Evolutionary conservation across 1,140 invertebrate species (phyloP).

Genomic region (Aphelinus atriplicis): DNA sequence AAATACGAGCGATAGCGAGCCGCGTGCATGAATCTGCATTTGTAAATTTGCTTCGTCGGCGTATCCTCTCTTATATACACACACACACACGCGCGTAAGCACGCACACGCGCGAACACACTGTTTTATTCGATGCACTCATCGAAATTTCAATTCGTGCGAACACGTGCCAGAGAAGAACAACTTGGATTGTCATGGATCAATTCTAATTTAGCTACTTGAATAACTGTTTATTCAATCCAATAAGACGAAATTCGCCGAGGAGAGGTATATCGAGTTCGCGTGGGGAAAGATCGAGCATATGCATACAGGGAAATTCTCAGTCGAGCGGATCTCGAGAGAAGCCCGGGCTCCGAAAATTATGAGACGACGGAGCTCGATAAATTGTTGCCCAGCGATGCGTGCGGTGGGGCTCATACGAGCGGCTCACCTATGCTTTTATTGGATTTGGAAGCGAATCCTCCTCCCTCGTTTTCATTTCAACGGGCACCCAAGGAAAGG

Average conservation of each 20-base stretch:
- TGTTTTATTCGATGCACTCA: no score
- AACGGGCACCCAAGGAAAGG: conserved; percentile 2
- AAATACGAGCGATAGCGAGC: conserved; percentile 25
- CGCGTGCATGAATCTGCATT: conserved; percentile 11
- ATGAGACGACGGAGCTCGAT: background rate
- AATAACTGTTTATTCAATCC: no score
- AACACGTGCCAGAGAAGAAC: no score
- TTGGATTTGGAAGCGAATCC: conserved; percentile 29
- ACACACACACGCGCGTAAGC: background rate
- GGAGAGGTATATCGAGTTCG: background rate
- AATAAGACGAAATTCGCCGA: no score
- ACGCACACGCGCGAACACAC: no score
- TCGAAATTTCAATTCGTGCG: no score
- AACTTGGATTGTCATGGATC: no score
- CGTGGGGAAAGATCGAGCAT: background rate
- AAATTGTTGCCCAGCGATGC: conserved; percentile 38
- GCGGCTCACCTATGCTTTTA: conserved; percentile 18
- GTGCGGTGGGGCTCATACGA: conserved; percentile 8
- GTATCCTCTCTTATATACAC: background rate
- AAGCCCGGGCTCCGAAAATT: conserved; percentile 9
- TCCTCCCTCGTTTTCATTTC: conserved; percentile 2
- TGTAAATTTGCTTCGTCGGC: conserved; percentile 19
- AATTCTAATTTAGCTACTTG: no score
- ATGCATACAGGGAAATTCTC: background rate
- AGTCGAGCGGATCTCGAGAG: conserved; percentile 5